phyloP scores from a whole-genome alignment of 2,888 invertebrate species.

The Sicus ferrugineus region DNA sequence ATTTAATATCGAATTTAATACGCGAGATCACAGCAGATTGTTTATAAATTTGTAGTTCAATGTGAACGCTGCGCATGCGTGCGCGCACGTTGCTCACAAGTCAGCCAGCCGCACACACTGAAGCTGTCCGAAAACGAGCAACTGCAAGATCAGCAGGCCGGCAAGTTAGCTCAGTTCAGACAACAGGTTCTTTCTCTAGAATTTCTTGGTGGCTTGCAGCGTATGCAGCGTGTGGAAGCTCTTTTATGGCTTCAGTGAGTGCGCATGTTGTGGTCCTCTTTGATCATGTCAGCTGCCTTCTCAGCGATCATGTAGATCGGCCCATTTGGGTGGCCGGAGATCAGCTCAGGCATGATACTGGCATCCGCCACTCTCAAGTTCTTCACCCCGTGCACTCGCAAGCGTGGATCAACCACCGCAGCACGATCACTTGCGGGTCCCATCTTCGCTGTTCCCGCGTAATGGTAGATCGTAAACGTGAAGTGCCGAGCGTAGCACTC shows the following conservation, averaged over 20 bases:
- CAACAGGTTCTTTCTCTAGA: conserved; percentile 7
- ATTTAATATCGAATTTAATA: conserved; percentile 49
- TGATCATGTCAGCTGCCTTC: conserved; percentile 69
- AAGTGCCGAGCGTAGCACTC: conserved; percentile 70
- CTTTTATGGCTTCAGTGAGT: background rate
- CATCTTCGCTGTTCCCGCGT: conserved; percentile 73
- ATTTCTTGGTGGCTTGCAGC: background rate
- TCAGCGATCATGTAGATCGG: conserved; percentile 69
- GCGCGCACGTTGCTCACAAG: background rate
- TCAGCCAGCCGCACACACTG: conserved; percentile 27
- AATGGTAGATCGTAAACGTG: conserved; percentile 73
- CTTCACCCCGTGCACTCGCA: conserved; percentile 66
- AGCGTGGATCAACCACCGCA: conserved; percentile 72
- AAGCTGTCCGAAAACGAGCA: background rate
- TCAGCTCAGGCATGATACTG: conserved; percentile 67
- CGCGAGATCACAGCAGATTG: conserved; percentile 15
- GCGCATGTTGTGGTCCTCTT: conserved; percentile 62
- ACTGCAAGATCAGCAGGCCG: conserved; percentile 18
- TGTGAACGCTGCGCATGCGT: conserved; percentile 24
- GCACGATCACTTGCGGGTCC: conserved; percentile 69
- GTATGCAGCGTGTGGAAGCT: background rate
- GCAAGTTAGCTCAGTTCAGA: background rate
- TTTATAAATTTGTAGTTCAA: conserved; percentile 34
- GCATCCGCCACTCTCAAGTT: conserved; percentile 68
- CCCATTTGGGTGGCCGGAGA: conserved; percentile 68